phyloP scores from a whole-genome alignment of 2,888 invertebrate species.

The Norana najaformis region DNA sequence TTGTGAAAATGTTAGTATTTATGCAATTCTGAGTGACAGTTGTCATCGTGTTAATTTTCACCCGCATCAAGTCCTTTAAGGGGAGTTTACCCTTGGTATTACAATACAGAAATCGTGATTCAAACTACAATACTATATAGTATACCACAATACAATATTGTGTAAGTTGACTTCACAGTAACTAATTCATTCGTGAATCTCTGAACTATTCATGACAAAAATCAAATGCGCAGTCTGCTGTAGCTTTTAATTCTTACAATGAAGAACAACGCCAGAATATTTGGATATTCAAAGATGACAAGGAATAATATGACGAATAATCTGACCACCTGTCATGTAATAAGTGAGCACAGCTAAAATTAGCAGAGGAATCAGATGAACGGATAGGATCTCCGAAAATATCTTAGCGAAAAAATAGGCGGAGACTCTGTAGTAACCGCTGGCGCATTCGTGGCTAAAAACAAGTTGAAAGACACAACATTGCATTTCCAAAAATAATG shows the following conservation, averaged over 20 bases:
- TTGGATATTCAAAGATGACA: no score
- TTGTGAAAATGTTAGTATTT: no score
- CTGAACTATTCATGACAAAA: not conserved
- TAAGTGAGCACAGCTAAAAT: conserved; percentile 55
- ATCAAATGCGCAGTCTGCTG: not conserved
- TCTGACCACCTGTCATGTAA: conserved; percentile 61
- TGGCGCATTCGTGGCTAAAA: conserved; percentile 59
- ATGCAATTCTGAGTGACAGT: no score
- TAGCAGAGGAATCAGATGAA: conserved; percentile 54
- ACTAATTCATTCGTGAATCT: not conserved
- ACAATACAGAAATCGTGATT: not conserved
- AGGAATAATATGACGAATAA: not conserved
- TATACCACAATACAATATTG: not conserved
- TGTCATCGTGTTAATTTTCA: no score
- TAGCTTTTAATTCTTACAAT: no score
- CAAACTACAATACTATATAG: not conserved
- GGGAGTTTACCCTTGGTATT: no score
- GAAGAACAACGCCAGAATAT: not conserved
- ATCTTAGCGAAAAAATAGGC: conserved; percentile 59
- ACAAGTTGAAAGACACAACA: not conserved
- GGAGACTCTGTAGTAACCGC: conserved; percentile 61
- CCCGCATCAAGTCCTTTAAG: no score
- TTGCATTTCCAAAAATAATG: not conserved
- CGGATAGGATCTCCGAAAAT: conserved; percentile 59
- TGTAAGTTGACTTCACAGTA: not conserved